Percentiles rank a stretch among this genome's conserved stretches.
Conservation (phyloP, 1,140 invertebrate species). For the Drosophila tristis region DNA sequence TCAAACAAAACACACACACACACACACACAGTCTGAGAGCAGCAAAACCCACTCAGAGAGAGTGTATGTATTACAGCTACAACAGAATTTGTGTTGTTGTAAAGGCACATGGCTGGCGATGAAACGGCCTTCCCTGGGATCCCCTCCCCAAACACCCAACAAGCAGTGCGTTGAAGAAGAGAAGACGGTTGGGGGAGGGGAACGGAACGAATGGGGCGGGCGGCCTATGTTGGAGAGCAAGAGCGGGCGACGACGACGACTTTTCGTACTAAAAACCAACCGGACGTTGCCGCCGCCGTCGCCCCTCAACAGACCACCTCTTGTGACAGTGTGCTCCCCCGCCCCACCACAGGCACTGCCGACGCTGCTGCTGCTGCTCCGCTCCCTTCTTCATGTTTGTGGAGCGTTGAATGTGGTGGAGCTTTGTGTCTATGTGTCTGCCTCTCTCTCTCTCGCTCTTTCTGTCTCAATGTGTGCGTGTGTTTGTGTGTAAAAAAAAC, state of each 20-base stretch:
- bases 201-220: constrained; percentile 2
- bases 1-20: constrained; percentile 2
- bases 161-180: constrained; percentile 2
- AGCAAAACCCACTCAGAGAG: constrained; percentile 4
- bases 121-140: constrained; percentile 34
- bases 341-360: constrained; percentile 10
- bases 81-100: constrained; percentile 23
- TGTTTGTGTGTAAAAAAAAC: constrained; percentile 73
- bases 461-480: constrained; percentile 20
- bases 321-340: constrained; percentile 13
- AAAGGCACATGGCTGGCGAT: constrained; percentile 45
- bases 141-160: constrained; percentile 1
- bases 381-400: constrained; percentile 38
- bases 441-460: not conserved
- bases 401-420: constrained; percentile 50
- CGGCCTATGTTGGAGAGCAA: constrained; percentile 52
- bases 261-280: constrained; percentile 80
- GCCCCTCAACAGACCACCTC: constrained; percentile 23
- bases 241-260: constrained; percentile 44
- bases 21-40: constrained; percentile 5
- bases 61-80: constrained; percentile 36
- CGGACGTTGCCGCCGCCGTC: constrained; percentile 69
- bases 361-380: constrained; percentile 1
- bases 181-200: not conserved
- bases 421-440: constrained; percentile 14